phyloP scores from a whole-genome alignment of 2,888 invertebrate species.

The Neria commutata region DNA sequence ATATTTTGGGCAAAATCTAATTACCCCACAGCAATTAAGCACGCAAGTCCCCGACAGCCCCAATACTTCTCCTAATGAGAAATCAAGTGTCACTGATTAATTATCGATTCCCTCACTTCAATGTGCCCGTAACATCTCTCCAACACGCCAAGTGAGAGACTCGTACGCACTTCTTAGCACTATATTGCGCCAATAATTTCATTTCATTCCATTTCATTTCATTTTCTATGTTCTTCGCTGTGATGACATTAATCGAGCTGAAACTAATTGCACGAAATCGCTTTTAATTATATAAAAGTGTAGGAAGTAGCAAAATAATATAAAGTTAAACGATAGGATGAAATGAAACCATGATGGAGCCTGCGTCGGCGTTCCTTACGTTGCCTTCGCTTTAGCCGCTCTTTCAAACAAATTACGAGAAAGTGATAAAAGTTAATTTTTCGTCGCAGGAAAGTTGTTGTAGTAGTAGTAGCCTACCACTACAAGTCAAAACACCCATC shows the following conservation, averaged over 20 bases:
- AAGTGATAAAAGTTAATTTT: slow-evolving; percentile 1
- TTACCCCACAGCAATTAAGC: too few relatives aligned
- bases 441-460: neutral
- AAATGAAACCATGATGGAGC: neutral
- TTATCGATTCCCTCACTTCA: neutral
- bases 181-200: neutral
- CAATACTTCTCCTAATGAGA: neutral
- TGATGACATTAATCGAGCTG: slow-evolving; percentile 36
- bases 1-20: too few relatives aligned
- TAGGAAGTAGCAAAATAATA: slow-evolving; percentile 3
- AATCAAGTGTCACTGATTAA: slow-evolving; percentile 4
- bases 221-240: slow-evolving; percentile 7
- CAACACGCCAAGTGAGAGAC: too few relatives aligned
- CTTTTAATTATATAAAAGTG: slow-evolving; percentile 27
- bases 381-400: too few relatives aligned
- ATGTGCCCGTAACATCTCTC: too few relatives aligned
- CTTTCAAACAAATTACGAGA: neutral
- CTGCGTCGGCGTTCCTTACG: too few relatives aligned
- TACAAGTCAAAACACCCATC: neutral
- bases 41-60: too few relatives aligned
- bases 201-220: slow-evolving; percentile 2
- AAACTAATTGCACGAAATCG: slow-evolving; percentile 31
- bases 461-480: neutral
- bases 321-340: slow-evolving; percentile 2
- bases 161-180: neutral